Conservation (phyloP, 2,113 vertebrate genomes). For the Zonotrichia leucophrys region DNA sequence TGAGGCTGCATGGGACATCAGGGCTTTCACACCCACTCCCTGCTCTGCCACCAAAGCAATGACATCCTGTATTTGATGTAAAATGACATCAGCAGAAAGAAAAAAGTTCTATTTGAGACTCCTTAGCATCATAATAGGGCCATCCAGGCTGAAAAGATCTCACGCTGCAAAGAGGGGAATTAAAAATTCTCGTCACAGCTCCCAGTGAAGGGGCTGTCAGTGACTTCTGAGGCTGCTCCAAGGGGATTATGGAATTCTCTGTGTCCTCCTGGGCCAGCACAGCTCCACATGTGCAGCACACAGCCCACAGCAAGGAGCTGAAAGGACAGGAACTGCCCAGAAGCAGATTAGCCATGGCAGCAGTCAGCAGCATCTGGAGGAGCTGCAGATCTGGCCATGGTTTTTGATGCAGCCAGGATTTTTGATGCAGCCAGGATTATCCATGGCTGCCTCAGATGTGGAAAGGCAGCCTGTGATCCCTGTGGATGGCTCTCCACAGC, state of each 20-base stretch:
- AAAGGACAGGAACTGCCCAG: background rate
- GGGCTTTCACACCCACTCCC: background rate
- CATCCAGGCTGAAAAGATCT: background rate
- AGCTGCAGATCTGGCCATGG: fast-evolving
- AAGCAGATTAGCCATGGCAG: background rate
- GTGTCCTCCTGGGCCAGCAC: background rate
- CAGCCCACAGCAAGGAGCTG: background rate
- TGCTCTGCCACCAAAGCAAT: background rate
- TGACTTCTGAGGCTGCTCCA: background rate
- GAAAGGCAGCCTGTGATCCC: background rate
- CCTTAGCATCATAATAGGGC: conserved; percentile 12
- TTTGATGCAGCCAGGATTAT: background rate
- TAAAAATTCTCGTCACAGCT: background rate
- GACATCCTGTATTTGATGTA: background rate
- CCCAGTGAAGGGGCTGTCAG: background rate
- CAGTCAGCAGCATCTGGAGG: background rate
- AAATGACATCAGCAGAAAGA: background rate
- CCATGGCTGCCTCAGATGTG: background rate
- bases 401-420: background rate
- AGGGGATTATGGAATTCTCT: background rate
- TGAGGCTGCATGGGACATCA: background rate
- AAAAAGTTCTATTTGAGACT: background rate
- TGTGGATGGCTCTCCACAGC: background rate
- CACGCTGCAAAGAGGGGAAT: background rate
- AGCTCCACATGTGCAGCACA: fast-evolving